Base-by-base conservation (phyloP, 64 coral and sea anemone genomes). In the Dendronephthya gigantea region DNA sequence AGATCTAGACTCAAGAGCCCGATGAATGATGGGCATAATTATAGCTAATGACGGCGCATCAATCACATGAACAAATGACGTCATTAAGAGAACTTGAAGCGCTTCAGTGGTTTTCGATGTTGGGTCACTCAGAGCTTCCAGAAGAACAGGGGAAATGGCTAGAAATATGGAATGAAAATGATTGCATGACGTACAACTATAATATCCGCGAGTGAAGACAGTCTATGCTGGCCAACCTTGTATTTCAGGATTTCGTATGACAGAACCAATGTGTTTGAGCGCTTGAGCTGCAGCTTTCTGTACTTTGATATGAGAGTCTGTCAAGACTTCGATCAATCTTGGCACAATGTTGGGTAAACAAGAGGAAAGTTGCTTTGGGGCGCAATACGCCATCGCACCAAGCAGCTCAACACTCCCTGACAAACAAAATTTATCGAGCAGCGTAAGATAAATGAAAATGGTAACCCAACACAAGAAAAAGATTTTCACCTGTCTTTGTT, bases 41-140 rank as follows among this genome's bases (percentile, higher is more conserved):
- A 98, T 89, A 55, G 95, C 95, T 8, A 98, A 88, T 2, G 95
- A 98, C 1, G 95, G 89, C 32, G 92, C 95, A 81, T 96, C 94
- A 83, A 98, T 98, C 16, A 98, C 93, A 74, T 98, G 95, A 33
- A 98, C 95, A 82, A 98, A 98, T 37, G 95, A 93, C 14, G 92
- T 98, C 38, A 85, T 87, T n/a, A 93, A 74, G 28, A 98, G 84
- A 52, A 90, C 89, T 45, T 93, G 92, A 50, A 98, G 88, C 66
- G 92, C 93, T 34, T 70, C 84, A 55, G 95, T 90, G 32, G 95
- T 98, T 52, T 93, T 88, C 8, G 92, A 91, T 33, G 95, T 89
- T 4, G 95, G 95, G 56, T 98, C 95, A 50, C 92, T 98, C 1
- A 98, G 87, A 13, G 95, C 95, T 72, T 93, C 92, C 41, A 98